Base-by-base conservation (phyloP, 2,888 invertebrate species). In the Urechis unicinctus region DNA sequence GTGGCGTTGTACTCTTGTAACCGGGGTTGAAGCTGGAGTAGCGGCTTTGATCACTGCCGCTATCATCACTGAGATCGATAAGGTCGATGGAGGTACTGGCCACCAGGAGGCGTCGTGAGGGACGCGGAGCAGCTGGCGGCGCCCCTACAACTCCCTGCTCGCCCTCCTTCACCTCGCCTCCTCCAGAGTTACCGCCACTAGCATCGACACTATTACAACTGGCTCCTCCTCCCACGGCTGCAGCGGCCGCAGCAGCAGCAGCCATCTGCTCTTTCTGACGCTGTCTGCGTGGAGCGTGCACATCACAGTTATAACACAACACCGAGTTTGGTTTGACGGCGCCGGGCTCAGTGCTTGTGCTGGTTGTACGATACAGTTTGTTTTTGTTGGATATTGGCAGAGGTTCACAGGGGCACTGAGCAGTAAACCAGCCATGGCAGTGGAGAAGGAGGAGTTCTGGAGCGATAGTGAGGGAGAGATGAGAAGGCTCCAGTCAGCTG, bases 401-500 rank as follows among this genome's bases (percentile, higher is more conserved):
- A 6, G 42, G 43, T 6, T 52, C 44, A 44, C 52, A 52, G 22
- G 52, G 52, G 44, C 52, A 52, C 5, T 22, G 6, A 6, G 52
- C 21, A 17, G 43, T 52, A 44, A 52, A 52, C 52, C 52, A 52
- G 52, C 52, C 52, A 44, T 43, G 52, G 9, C 4, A 9, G 43
- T 22, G 44, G 6, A 55, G 53, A 54, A 51, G 50, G 31, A 30
- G 26, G 24, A 4, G 21, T 22, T 47, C 47, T n/a, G 4, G 5
- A 21, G 47, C 41, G 4, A 53, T 47, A 25, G 52, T 41, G 41
- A 52, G 47, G 53, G 50, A 43, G 43, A 54, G 50, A 49, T 56
- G 58, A 50, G 53, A 53, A 30, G 42, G 45, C 53, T 47, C 51
- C 48, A 60, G 57, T 61, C 61, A 61, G 59, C 50, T 73, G 61